These are phyloP conservation scores for Phataginus tetradactyla DNA, from an alignment of 2,797 vertebrate species.

Conservation along the genomic window DNA sequence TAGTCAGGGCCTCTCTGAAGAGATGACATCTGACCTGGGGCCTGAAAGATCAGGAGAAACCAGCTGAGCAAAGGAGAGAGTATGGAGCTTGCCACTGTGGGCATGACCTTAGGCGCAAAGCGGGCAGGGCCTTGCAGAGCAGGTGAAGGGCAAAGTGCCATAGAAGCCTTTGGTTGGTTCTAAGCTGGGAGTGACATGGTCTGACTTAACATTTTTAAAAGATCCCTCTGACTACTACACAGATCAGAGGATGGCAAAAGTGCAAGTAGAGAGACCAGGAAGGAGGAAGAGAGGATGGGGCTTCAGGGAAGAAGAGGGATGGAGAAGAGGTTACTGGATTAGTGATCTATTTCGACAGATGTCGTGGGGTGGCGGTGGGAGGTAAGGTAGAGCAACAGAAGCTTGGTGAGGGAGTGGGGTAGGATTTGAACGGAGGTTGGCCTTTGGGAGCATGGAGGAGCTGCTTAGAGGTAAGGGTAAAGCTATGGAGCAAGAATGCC, in stretches of 20 bases:
- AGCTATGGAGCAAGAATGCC: not conserved
- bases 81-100: not conserved
- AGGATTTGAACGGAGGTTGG: not conserved
- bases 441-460: not conserved
- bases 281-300: not conserved
- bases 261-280: not conserved
- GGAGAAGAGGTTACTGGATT: not conserved
- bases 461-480: not conserved
- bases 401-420: not conserved
- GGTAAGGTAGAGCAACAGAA: not conserved
- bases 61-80: not conserved
- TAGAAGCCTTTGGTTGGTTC: not conserved
- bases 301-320: not conserved
- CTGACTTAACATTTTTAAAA: constrained; percentile 32
- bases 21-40: not conserved
- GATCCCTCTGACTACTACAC: not conserved
- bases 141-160: not conserved
- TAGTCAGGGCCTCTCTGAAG: constrained; percentile 46
- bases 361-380: not conserved
- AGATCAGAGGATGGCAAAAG: constrained; percentile 1
- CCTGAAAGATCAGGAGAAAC: not conserved
- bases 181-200: not conserved
- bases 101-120: not conserved
- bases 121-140: not conserved
- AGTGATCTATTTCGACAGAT: not conserved